Evolutionary conservation across 2,797 vertebrate genomes (phyloP), one percentile per base, ranked within the genome.

Genomic region (Lerista edwardsae): DNA sequence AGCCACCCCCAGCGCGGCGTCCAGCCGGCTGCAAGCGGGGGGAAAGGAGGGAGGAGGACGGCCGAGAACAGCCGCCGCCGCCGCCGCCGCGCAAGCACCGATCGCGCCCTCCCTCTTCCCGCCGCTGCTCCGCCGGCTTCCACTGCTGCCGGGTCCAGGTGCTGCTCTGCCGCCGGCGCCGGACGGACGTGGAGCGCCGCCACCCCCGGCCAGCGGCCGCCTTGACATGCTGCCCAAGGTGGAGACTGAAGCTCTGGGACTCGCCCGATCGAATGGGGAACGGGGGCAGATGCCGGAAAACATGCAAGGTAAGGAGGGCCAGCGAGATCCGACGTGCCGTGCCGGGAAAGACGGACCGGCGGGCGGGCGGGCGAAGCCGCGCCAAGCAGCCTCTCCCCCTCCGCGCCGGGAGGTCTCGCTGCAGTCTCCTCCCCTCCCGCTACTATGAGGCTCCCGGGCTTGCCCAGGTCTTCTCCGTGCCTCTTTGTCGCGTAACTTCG

Each of bases 151-250:
- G 92, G 95, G 96, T 96, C 96, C 97, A 97, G 97, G 97, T 97
- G 94, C 95, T 87, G 97, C 96, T 94, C 95, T 94, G 95, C 96
- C 94, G 94, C 94, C n/a, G n/a, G n/a, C 95, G 95, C 91, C 95
- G 94, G 96, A 94, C 95, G 94, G 95, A 96, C 92, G 90, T 23
- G 51, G 39, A 51, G 23, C 83, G 65, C 39, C n/a, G 15, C 75
- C 93, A 92, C 90, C 92, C 96, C 96, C 93, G 95, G 95, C 96
- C 93, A 95, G 97, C 95, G 88, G 97, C 96, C 97, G 97, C 96
- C 94, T 88, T 88, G 98, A 96, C 98, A 99, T 99, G 98, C 98
- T 99, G 94, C 98, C 98, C 93, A 99, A 99, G 98, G 97, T 97
- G 97, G 98, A 99, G 95, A 97, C 97, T 93, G 98, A 99, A 96